Evolutionary conservation across 1,140 invertebrate genomes (phyloP), one percentile per base, ranked within the genome.

Genomic region (Orius insidiosus): DNA sequence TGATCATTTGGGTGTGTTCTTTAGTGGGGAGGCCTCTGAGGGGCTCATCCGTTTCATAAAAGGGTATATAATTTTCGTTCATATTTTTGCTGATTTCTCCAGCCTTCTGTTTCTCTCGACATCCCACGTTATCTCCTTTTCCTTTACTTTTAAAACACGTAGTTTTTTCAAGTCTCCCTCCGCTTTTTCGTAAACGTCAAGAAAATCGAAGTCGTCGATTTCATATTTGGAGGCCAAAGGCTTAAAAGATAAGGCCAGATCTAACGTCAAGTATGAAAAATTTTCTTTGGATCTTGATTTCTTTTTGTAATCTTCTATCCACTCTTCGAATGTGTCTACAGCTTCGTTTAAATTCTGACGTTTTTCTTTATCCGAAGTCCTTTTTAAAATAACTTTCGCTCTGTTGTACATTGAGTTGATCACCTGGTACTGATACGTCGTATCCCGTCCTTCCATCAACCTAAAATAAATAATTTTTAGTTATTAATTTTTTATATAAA

Each of bases 321-420:
- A 65, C 34, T 56, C 54, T 44, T 64, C 61, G 34, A 63, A 63
- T 9, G 58, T 52, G 32, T 56, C 52, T 5, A 63, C 47, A n/a
- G 61, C 57, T 16, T 61, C 61, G 33, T 50, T 58, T 42, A 64
- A 54, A 39, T 63, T 63, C 33, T 30, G 47, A 31, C 36, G 55
- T 35, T 47, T 65, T 56, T 62, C 58, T 35, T 59, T 57, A 49
- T 65, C 58, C 34, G 60, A 63, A 0, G 63, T 65, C n/a, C 61
- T 57, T 39, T 60, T 58, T 7, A 63, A 44, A 5, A 63, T 65
- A 14, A 59, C 59, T 48, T 64, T 64, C 0, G 60, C 56, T 5
- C 63, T 53, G 32, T 52, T 56, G 45, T 53, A 56, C 55, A 64
- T 55, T 15, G 61, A 63, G 35, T 57, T 61, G n/a, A 55, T 57